Percentiles rank a stretch among this genome's conserved stretches.
Conservation (phyloP, 1,140 invertebrate species). For the Rhagoletis pomonella region DNA sequence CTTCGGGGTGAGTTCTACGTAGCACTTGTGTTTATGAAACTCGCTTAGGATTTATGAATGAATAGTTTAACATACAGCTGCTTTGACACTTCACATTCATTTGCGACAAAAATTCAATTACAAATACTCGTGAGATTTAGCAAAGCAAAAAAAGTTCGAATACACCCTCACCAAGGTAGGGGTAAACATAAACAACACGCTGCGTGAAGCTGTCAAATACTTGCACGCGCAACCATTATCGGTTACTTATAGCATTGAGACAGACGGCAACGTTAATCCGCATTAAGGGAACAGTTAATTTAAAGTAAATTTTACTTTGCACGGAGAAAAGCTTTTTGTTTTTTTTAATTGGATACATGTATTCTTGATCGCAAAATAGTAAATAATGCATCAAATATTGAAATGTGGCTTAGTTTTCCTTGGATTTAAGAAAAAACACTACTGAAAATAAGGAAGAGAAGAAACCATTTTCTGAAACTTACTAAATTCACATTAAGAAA, state of each 20-base stretch:
- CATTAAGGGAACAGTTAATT: too few relatives aligned
- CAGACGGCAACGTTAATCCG: too few relatives aligned
- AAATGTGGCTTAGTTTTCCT: too few relatives aligned
- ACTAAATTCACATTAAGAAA: too few relatives aligned
- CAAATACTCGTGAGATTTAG: not conserved
- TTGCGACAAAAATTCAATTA: not conserved
- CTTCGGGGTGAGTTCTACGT: not conserved
- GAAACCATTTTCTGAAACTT: too few relatives aligned
- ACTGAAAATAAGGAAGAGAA: too few relatives aligned
- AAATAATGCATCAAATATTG: too few relatives aligned
- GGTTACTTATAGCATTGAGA: not conserved
- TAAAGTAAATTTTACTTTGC: too few relatives aligned
- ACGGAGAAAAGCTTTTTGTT: too few relatives aligned
- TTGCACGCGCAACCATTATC: not conserved
- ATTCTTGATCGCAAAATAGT: too few relatives aligned
- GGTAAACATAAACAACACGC: not conserved
- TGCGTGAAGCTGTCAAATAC: not conserved
- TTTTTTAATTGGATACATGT: too few relatives aligned
- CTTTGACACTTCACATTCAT: not conserved
- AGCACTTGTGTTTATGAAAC: not conserved
- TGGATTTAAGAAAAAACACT: too few relatives aligned
- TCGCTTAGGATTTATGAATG: constrained; percentile 1
- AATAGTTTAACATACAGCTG: not conserved
- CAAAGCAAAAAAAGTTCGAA: not conserved
- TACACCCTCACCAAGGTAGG: not conserved